Evolutionary conservation across 2,113 vertebrate species (phyloP).

Genomic region (Oncorhynchus kisutch): DNA sequence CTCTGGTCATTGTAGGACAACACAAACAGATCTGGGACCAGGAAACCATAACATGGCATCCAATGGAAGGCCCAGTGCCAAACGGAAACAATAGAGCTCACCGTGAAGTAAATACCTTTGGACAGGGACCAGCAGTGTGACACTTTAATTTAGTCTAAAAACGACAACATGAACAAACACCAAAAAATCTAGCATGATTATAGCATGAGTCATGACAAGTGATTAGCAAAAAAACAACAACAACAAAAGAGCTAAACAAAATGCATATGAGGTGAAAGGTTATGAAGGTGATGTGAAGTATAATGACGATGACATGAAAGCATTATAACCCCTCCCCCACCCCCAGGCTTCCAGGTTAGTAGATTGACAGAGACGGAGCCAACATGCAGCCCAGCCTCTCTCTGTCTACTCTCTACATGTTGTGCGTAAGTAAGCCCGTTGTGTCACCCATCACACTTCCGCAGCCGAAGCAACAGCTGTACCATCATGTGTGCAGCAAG

Average conservation of each 20-base stretch:
- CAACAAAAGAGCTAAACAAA: not conserved
- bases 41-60: not conserved
- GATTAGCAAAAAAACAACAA: slow-evolving; percentile 23
- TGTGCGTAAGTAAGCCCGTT: slow-evolving; percentile 1
- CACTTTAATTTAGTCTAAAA: slow-evolving; percentile 6
- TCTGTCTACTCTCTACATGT: no score
- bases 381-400: slow-evolving; percentile 17
- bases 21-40: not conserved
- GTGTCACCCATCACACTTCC: slow-evolving; percentile 22
- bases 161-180: no score
- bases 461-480: slow-evolving; percentile 56
- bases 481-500: slow-evolving; percentile 46
- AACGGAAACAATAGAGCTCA: not conserved
- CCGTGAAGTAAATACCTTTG: slow-evolving; percentile 6
- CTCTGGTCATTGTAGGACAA: no score
- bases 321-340: no score
- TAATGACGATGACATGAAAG: no score
- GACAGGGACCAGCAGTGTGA: slow-evolving; percentile 50
- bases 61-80: not conserved
- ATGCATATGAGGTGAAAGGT: slow-evolving; percentile 15
- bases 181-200: slow-evolving; percentile 3
- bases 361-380: not conserved
- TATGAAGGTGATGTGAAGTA: no score
- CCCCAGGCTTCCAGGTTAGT: no score
- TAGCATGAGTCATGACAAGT: slow-evolving; percentile 17